Percentiles rank a stretch among this genome's conserved stretches.
These are phyloP conservation scores for Alviniconcha strummeri DNA, from an alignment of 2,888 invertebrate species.

Conservation along the genomic window DNA sequence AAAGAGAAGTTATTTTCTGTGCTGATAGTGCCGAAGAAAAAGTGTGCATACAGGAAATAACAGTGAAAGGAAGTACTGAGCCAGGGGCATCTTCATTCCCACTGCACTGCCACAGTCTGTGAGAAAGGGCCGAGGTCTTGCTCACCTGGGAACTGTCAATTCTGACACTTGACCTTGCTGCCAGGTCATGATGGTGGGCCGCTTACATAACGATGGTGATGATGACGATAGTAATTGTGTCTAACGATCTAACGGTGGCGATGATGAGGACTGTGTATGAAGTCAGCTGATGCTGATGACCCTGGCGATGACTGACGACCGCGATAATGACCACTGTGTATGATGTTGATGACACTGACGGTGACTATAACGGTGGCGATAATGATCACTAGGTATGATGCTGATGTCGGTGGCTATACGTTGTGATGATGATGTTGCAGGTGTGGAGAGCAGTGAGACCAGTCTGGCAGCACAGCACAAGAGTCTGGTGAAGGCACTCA, in stretches of 20 bases:
- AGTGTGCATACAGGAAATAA: too few relatives aligned
- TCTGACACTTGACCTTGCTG: too few relatives aligned
- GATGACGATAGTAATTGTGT: background rate
- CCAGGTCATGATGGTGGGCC: background rate
- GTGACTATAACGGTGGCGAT: background rate
- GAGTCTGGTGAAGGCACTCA: conserved; percentile 18
- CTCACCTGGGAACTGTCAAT: too few relatives aligned
- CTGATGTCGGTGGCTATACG: background rate
- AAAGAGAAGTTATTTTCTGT: too few relatives aligned
- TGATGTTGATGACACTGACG: background rate
- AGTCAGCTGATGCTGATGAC: background rate
- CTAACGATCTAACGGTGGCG: background rate
- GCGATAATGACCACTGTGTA: background rate
- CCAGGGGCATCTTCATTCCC: too few relatives aligned
- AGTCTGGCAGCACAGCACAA: conserved; percentile 20
- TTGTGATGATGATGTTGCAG: conserved; percentile 18
- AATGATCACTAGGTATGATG: conserved; percentile 8
- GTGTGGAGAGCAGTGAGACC: conserved; percentile 20
- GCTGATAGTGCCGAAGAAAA: too few relatives aligned
- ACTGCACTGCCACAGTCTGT: too few relatives aligned
- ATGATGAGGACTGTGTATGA: background rate
- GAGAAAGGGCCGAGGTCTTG: too few relatives aligned
- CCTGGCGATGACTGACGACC: background rate
- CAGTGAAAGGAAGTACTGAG: too few relatives aligned
- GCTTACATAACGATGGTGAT: background rate